phyloP scores from a whole-genome alignment of 2,888 invertebrate genomes.

The Beris morrisii region DNA sequence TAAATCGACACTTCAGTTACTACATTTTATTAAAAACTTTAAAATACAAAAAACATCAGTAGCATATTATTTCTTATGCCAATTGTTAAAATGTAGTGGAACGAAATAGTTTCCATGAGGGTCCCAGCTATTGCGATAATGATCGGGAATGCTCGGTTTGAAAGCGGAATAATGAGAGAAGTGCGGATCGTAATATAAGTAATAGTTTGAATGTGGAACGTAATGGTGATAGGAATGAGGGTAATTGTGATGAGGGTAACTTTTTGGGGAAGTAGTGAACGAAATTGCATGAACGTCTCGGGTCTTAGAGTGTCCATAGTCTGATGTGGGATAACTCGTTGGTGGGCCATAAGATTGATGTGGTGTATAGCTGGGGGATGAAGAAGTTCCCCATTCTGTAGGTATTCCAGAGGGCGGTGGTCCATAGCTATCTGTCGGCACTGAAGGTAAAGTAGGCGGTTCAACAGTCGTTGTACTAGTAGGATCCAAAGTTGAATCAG shows the following conservation, averaged over 20 bases:
- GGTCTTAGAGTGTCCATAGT: not conserved
- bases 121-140: slow-evolving; percentile 9
- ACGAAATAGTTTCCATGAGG: not conserved
- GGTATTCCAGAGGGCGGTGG: slow-evolving; percentile 12
- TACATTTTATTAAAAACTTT: no score
- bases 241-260: not conserved
- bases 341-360: not conserved
- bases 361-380: not conserved
- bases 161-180: not conserved
- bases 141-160: slow-evolving; percentile 17
- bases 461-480: no score
- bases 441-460: not conserved
- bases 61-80: not conserved
- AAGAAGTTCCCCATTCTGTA: not conserved
- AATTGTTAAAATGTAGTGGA: not conserved
- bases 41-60: no score
- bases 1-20: no score
- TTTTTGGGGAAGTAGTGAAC: not conserved
- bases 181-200: not conserved
- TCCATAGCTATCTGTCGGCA: slow-evolving; percentile 1
- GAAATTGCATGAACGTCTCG: not conserved
- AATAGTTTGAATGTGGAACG: not conserved
- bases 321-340: not conserved
- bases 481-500: not conserved
- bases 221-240: not conserved